Percentiles rank a stretch among this genome's conserved stretches.
These are phyloP conservation scores for Monopterus albus DNA, from an alignment of 2,113 vertebrate genomes.

Conservation along the genomic window DNA sequence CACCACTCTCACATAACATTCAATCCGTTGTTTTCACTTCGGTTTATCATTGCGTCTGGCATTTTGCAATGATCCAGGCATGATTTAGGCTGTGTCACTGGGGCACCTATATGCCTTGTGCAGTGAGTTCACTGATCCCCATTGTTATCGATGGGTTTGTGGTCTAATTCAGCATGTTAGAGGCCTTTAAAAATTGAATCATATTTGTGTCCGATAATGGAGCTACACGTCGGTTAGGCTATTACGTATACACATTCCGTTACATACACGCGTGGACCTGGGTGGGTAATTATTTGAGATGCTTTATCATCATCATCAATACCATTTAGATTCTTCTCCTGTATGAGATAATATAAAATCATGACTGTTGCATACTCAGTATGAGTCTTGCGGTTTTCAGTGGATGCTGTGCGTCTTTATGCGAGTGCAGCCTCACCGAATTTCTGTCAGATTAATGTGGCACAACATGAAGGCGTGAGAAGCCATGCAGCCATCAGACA, in stretches of 20 bases:
- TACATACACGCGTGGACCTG: conserved; percentile 6
- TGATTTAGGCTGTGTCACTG: not conserved
- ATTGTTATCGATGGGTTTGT: not conserved
- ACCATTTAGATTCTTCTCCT: not conserved
- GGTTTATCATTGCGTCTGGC: not conserved
- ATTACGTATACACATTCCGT: conserved; percentile 43
- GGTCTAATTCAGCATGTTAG: not conserved
- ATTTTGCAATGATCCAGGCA: not conserved
- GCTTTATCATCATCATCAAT: conserved; percentile 9
- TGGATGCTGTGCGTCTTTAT: conserved; percentile 35
- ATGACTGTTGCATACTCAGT: not conserved
- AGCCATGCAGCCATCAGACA: conserved; percentile 46
- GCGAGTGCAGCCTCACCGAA: conserved; percentile 74
- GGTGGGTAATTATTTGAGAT: not conserved
- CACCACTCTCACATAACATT: not conserved
- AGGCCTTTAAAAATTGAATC: not conserved
- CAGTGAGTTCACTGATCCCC: no score
- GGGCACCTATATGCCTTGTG: not conserved
- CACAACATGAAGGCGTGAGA: conserved; percentile 65
- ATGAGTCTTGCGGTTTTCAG: not conserved
- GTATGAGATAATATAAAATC: conserved; percentile 3
- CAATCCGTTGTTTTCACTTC: not conserved
- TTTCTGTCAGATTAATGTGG: conserved; percentile 66
- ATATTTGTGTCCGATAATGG: no score
- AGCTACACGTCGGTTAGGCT: not conserved